These are phyloP conservation scores for Alsophila aescularia DNA, from an alignment of 2,888 invertebrate genomes.

Conservation along the genomic window DNA sequence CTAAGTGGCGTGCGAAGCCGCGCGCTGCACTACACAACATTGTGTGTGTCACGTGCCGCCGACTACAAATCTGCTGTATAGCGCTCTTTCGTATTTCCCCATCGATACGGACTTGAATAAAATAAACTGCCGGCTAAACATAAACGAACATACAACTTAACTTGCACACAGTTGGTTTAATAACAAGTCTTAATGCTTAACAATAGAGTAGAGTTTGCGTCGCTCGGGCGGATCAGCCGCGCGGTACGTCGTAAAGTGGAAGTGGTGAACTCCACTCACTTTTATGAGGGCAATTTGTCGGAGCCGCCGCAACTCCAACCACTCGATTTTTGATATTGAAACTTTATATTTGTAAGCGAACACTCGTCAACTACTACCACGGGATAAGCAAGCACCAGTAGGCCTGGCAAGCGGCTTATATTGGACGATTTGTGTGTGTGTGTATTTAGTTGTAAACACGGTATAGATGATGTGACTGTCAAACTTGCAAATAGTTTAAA, in stretches of 20 bases:
- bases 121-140: constrained; percentile 45
- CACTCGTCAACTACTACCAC: constrained; percentile 31
- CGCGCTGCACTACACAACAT: constrained; percentile 1
- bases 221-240: neutral
- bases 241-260: constrained; percentile 36
- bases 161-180: neutral
- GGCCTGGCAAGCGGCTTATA: neutral
- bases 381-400: neutral
- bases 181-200: neutral
- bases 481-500: too few relatives aligned
- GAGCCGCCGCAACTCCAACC: constrained; percentile 48
- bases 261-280: constrained; percentile 43
- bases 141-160: constrained; percentile 40
- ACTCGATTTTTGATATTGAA: constrained; percentile 53
- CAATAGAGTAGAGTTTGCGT: constrained; percentile 3
- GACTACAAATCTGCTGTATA: constrained; percentile 29
- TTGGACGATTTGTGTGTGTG: too few relatives aligned
- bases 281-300: constrained; percentile 54
- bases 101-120: constrained; percentile 42
- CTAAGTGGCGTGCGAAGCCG: neutral
- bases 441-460: too few relatives aligned
- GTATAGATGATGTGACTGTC: too few relatives aligned
- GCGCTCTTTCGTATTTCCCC: constrained; percentile 33
- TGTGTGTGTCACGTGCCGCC: constrained; percentile 20
- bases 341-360: constrained; percentile 49